Conservation (phyloP, 1,140 invertebrate genomes). For the Trichonephila clavipes region DNA sequence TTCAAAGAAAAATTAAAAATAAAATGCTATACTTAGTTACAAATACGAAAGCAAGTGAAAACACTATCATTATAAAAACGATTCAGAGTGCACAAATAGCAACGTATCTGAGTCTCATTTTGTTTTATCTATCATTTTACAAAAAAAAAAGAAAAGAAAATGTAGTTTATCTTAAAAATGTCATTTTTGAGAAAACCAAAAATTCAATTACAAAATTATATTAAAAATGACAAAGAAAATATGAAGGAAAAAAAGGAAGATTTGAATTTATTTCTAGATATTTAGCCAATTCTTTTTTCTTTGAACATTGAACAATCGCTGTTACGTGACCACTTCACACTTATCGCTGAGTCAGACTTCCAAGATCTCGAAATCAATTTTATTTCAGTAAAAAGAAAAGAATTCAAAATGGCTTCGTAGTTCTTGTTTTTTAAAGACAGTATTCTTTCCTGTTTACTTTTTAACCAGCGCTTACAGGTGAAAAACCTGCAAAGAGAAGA, state of each 20-base stretch:
- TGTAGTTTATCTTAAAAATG: background rate
- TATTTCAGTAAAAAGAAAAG: background rate
- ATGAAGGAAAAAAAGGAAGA: background rate
- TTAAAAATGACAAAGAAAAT: no score
- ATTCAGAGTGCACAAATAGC: no score
- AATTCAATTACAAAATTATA: background rate
- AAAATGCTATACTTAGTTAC: no score
- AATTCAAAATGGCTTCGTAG: background rate
- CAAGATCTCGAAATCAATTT: constrained; percentile 12
- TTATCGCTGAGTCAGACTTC: background rate
- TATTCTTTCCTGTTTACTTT: background rate
- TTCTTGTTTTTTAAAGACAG: background rate
- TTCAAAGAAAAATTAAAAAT: no score
- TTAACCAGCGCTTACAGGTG: background rate
- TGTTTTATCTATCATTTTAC: no score
- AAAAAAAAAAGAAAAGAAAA: background rate
- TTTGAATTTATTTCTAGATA: background rate
- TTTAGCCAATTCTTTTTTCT: background rate
- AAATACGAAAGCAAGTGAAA: no score
- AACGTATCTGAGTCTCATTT: no score
- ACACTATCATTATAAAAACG: no score
- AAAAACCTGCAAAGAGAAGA: background rate
- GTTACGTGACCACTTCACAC: constrained; percentile 10
- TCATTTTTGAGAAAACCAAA: background rate
- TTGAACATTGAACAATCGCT: background rate